Percentiles rank a stretch among this genome's conserved stretches.
These are phyloP conservation scores for Chalcosyrphus nemorum DNA, from an alignment of 2,888 invertebrate genomes.

Conservation along the genomic window DNA sequence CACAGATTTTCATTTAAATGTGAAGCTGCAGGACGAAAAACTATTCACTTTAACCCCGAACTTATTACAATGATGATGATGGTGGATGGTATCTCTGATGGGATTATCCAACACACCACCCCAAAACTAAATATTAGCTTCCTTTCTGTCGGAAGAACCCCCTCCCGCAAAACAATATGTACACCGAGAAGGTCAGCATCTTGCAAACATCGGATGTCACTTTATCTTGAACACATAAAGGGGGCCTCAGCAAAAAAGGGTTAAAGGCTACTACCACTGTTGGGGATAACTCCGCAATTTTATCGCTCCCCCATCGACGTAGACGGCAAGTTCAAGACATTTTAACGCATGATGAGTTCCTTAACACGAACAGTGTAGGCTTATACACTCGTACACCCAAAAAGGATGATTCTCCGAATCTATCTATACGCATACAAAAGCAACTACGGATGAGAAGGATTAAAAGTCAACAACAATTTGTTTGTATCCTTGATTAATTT, in stretches of 20 bases:
- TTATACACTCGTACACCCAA: too few relatives aligned
- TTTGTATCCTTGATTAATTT: conserved; percentile 61
- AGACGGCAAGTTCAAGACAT: conserved; percentile 8
- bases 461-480: conserved; percentile 67
- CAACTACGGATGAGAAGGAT: conserved; percentile 23
- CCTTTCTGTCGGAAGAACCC: conserved; percentile 1
- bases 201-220: conserved; percentile 61
- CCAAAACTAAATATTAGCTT: conserved; percentile 61
- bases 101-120: conserved; percentile 53
- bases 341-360: conserved; percentile 40
- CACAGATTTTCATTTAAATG: conserved; percentile 48
- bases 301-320: conserved; percentile 23
- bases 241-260: conserved; percentile 48
- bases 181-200: conserved; percentile 58
- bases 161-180: conserved; percentile 13
- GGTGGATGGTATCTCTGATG: conserved; percentile 59
- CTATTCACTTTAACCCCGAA: conserved; percentile 55
- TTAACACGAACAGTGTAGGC: conserved; percentile 25
- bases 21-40: conserved; percentile 21
- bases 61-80: conserved; percentile 64
- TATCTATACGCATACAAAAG: background rate
- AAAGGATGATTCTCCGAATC: background rate
- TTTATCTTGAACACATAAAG: conserved; percentile 57
- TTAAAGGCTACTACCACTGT: conserved; percentile 22
- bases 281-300: conserved; percentile 31